These are phyloP conservation scores for Sinotaia quadrata DNA, from an alignment of 2,888 invertebrate genomes.

Conservation along the genomic window DNA sequence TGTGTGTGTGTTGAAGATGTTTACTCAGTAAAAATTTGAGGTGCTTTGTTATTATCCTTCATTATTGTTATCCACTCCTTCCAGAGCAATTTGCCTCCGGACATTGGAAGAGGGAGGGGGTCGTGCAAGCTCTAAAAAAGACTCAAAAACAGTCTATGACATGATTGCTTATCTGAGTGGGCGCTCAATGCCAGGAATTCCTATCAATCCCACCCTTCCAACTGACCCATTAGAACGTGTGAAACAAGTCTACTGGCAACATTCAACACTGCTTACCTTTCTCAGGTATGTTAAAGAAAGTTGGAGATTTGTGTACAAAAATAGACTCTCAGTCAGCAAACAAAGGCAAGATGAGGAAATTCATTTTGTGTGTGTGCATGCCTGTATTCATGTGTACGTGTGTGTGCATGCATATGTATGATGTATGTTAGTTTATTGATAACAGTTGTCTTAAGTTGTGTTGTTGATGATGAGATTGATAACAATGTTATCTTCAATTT, in stretches of 20 bases:
- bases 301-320: too few species aligned
- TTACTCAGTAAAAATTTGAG: neutral
- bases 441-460: too few species aligned
- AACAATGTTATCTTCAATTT: too few species aligned
- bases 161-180: conserved; percentile 70
- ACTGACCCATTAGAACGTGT: conserved; percentile 67
- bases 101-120: conserved; percentile 39
- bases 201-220: conserved; percentile 67
- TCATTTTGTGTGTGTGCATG: too few species aligned
- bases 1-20: too few species aligned
- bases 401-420: too few species aligned
- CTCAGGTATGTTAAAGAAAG: conserved; percentile 68
- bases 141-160: conserved; percentile 71
- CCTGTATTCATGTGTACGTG: too few species aligned
- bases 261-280: conserved; percentile 71
- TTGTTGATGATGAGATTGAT: too few species aligned
- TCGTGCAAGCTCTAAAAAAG: conserved; percentile 62
- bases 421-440: too few species aligned
- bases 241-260: conserved; percentile 71
- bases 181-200: conserved; percentile 68
- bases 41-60: neutral
- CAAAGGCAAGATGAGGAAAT: too few species aligned
- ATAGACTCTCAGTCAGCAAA: too few species aligned
- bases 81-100: conserved; percentile 49
- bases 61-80: too few species aligned